phyloP scores from a whole-genome alignment of 1,140 invertebrate genomes.

The Trissolcus basalis region DNA sequence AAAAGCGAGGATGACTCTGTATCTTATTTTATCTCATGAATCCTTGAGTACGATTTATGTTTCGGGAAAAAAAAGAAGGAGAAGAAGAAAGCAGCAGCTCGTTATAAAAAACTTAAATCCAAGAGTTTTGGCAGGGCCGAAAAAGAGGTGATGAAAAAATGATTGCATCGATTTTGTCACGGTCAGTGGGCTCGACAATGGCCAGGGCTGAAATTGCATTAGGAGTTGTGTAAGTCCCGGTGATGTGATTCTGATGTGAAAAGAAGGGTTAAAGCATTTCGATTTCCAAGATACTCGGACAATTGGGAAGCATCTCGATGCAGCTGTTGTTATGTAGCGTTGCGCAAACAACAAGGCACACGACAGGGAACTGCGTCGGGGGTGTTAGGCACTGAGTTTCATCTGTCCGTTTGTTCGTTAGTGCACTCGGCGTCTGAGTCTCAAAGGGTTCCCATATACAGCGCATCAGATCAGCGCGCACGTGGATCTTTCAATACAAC shows the following conservation, averaged over 20 bases:
- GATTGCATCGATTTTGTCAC: conserved; percentile 6
- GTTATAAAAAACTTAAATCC: too few species aligned
- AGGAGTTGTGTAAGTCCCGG: conserved; percentile 17
- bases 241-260: conserved; percentile 53
- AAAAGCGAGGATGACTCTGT: not conserved
- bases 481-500: conserved; percentile 64
- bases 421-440: conserved; percentile 49
- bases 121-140: too few species aligned
- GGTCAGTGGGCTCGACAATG: conserved; percentile 18
- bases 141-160: not conserved
- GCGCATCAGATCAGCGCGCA: conserved; percentile 63
- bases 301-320: conserved; percentile 54
- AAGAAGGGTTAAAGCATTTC: conserved; percentile 61
- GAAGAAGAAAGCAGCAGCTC: too few species aligned
- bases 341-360: conserved; percentile 61
- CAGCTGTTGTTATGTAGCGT: conserved; percentile 76
- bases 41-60: too few species aligned
- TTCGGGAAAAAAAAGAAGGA: too few species aligned
- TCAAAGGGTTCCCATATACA: conserved; percentile 67
- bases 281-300: conserved; percentile 68
- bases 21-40: not conserved
- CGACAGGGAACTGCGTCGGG: conserved; percentile 65
- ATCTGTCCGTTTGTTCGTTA: conserved; percentile 63
- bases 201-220: conserved; percentile 25
- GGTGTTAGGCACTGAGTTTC: conserved; percentile 62